Base-by-base conservation (phyloP, 2,888 invertebrate species). In the Trichopria drosophilae region DNA sequence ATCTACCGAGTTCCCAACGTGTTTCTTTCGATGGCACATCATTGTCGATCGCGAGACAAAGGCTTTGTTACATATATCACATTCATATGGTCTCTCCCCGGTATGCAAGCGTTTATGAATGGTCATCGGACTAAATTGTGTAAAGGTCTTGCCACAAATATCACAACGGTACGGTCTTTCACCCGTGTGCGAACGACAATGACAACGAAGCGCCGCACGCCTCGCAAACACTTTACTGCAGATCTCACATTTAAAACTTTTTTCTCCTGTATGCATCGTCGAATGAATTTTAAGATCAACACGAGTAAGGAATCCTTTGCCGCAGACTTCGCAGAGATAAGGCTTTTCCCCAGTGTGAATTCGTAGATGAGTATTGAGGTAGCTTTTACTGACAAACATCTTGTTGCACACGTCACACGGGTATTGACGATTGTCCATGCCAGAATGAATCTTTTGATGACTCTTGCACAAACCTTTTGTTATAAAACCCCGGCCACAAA, bases 91-190 rank as follows among this genome's bases (percentile, higher is more conserved):
- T 42, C 82, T 70, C 62, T 83, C 83, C 2, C 83, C 83, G 0
- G 82, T 83, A 64, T 84, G 84, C 22, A 82, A 69, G 45, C 83
- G 73, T 67, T 81, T 81, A 61, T 84, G 84, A 47, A 82, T 83
- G 1, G 81, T 82, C 80, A 84, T 81, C 5, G 83, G 83, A n/a
- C 82, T 81, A 61, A 82, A 82, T 59, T 84, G 83, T 0, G 83
- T 83, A 59, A 84, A 84, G 5, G 81, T 80, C 70, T 83, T 82
- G 0, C 81, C 82, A 58, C 84, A 84, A 12, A 81, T 74, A 57
- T 82, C 81, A 66, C 84, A 84, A 66, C 77, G 74, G 56, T 82
- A 82, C 0, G 81, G 81, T 46, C 81, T 67, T 68, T 82, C 81
- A 1, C 81, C 81, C 0, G 82, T 82, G 61, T 83, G 83, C 3